These are phyloP conservation scores for Notechis scutatus DNA, from an alignment of 2,113 vertebrate species.

Conservation along the genomic window DNA sequence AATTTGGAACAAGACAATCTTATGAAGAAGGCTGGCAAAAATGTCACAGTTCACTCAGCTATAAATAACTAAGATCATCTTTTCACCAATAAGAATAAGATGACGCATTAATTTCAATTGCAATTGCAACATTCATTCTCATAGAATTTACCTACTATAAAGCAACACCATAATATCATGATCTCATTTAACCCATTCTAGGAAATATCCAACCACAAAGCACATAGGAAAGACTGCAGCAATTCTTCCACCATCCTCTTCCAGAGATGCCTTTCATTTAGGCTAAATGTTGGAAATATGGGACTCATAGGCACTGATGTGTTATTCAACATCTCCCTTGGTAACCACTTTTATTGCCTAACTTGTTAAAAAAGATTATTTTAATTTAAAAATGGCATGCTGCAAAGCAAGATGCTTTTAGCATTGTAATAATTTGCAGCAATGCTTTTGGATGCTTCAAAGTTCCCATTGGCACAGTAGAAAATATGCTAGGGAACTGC, in stretches of 20 bases:
- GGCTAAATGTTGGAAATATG: not conserved
- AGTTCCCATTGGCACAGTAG: not conserved
- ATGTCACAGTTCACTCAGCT: not conserved
- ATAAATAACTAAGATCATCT: not conserved
- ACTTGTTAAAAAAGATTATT: not conserved
- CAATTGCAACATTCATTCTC: not conserved
- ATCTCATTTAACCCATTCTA: not conserved
- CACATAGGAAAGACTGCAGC: not conserved
- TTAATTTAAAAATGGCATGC: not conserved
- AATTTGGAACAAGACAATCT: not conserved
- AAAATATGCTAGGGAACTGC: not conserved
- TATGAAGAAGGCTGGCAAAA: not conserved
- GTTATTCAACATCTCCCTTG: not conserved
- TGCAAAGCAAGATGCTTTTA: not conserved
- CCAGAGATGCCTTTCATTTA: not conserved
- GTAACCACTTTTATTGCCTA: not conserved
- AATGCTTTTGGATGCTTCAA: not conserved
- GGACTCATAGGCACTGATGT: not conserved
- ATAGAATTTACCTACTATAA: not conserved
- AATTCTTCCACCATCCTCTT: not conserved
- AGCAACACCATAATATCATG: not conserved
- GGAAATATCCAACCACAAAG: not conserved
- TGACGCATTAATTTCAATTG: not conserved
- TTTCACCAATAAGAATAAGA: not conserved
- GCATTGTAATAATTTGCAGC: not conserved